phyloP scores from a whole-genome alignment of 2,113 vertebrate species.

The Cervus canadensis region DNA sequence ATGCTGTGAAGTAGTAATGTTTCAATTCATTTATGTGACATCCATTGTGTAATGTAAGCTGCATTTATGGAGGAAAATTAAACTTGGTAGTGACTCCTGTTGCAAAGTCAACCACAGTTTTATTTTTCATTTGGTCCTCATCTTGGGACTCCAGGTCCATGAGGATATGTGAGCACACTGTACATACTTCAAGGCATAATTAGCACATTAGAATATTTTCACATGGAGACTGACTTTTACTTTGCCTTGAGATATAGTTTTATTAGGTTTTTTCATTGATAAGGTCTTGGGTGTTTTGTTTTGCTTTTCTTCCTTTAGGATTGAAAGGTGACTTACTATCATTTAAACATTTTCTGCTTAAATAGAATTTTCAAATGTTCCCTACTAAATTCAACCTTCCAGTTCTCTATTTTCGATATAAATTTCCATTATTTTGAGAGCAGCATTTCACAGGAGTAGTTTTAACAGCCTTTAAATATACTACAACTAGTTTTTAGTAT shows the following conservation, averaged over 20 bases:
- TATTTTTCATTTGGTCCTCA: background rate
- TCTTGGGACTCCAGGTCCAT: background rate
- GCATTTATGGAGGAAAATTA: background rate
- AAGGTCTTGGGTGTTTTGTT: background rate
- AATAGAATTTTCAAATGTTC: constrained; percentile 25
- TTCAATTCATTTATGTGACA: background rate
- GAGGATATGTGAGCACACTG: background rate
- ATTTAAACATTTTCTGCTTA: constrained; percentile 17
- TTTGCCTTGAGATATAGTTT: background rate
- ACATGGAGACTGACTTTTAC: background rate
- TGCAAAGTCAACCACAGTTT: background rate
- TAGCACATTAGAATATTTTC: background rate
- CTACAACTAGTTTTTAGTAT: background rate
- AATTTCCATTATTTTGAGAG: background rate
- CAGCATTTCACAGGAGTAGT: background rate
- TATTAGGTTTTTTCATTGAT: background rate
- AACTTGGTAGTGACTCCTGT: background rate
- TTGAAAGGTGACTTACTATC: background rate
- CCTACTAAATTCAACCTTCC: background rate
- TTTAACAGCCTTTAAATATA: background rate
- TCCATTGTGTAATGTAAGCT: background rate
- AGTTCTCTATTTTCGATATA: background rate
- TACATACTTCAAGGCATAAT: background rate
- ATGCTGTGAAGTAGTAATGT: background rate
- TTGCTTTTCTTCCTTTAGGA: background rate